These are phyloP conservation scores for Periphyllus acericola DNA, from an alignment of 2,888 invertebrate species.

Conservation along the genomic window DNA sequence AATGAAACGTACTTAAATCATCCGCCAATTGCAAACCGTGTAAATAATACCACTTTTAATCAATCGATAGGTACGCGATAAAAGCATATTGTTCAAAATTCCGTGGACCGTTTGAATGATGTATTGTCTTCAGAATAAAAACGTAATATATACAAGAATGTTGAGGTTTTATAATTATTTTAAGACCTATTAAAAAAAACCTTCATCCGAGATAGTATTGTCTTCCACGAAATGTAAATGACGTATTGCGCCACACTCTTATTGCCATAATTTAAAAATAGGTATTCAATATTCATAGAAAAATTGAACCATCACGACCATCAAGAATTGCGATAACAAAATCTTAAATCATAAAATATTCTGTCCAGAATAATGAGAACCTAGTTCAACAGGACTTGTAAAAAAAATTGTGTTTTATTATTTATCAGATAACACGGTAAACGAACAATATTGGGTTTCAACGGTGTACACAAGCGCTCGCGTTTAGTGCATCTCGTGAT, in stretches of 20 bases:
- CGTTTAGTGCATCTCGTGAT: background rate
- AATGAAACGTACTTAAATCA: background rate
- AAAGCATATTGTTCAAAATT: background rate
- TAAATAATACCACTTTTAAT: background rate
- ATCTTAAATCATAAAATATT: too few species aligned
- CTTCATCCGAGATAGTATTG: conserved; percentile 22
- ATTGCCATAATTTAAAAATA: conserved; percentile 6
- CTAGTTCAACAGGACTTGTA: too few species aligned
- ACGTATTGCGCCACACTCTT: background rate
- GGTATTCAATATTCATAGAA: conserved; percentile 24
- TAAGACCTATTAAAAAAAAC: conserved; percentile 24
- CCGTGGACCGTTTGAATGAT: background rate
- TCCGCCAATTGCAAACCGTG: background rate
- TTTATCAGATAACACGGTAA: background rate
- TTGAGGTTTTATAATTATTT: background rate
- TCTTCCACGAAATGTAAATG: background rate
- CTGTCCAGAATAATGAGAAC: too few species aligned
- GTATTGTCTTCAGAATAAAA: conserved; percentile 10
- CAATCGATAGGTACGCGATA: background rate
- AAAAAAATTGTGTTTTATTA: background rate
- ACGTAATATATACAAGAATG: background rate
- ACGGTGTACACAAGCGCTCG: background rate
- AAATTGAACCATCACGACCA: background rate
- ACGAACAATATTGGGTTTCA: background rate
- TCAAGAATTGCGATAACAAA: background rate